These are phyloP conservation scores for Eupleurogrammus muticus DNA, from an alignment of 2,797 vertebrate species.

Conservation along the genomic window DNA sequence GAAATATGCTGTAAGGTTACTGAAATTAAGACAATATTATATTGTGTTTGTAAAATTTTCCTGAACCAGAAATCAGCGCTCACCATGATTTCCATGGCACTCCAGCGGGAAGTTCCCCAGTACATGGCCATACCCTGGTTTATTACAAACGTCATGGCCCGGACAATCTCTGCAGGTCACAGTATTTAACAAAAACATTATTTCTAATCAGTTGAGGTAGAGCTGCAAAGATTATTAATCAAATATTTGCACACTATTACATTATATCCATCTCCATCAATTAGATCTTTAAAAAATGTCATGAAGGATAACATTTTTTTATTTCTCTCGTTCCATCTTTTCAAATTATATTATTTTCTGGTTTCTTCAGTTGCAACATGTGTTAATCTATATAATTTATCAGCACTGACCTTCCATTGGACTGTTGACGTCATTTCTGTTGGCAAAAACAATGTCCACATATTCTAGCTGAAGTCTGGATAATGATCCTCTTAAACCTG, in stretches of 20 bases:
- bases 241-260: no score
- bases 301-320: no score
- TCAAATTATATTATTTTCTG: no score
- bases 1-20: constrained; percentile 28
- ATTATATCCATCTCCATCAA: no score
- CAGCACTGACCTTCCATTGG: constrained; percentile 92
- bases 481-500: constrained; percentile 87
- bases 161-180: constrained; percentile 91
- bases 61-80: constrained; percentile 16
- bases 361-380: no score
- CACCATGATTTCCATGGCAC: constrained; percentile 95
- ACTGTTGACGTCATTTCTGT: constrained; percentile 91
- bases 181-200: background rate
- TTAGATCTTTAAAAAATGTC: no score
- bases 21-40: background rate
- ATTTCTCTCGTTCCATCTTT: no score
- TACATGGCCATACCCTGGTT: constrained; percentile 99
- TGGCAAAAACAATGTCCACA: constrained; percentile 93
- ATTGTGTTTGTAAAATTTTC: constrained; percentile 11
- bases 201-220: no score
- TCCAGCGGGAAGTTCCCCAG: constrained; percentile 99
- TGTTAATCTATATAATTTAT: no score
- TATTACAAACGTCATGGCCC: constrained; percentile 98
- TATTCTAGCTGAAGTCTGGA: constrained; percentile 92
- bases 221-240: no score